A percentile compares a stretch with the other conserved stretches of the same genome.
Evolutionary conservation across 2,113 vertebrate species (phyloP).

Genomic region (Ramphastos sulfuratus): DNA sequence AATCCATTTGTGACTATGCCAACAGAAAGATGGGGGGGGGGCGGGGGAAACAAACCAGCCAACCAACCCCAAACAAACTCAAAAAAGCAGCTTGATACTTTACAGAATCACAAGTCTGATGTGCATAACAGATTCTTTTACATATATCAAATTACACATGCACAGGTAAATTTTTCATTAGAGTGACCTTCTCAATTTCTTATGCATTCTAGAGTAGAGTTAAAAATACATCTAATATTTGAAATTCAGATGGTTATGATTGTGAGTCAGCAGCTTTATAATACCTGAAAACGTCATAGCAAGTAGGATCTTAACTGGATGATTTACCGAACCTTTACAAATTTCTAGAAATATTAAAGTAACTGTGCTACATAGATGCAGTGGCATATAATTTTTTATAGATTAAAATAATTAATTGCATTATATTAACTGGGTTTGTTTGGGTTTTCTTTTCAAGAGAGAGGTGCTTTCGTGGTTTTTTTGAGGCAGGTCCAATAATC

Average conservation of each 20-base stretch:
- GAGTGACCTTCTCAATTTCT: slow-evolving; percentile 79
- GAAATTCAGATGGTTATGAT: slow-evolving; percentile 88
- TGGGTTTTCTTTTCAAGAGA: background rate
- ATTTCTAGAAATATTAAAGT: slow-evolving; percentile 74
- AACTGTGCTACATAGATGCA: slow-evolving; percentile 52
- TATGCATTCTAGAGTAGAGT: slow-evolving; percentile 78
- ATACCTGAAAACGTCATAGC: slow-evolving; percentile 75
- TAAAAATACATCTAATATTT: slow-evolving; percentile 89
- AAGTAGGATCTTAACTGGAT: slow-evolving; percentile 47
- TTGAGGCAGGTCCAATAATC: background rate
- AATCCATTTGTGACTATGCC: background rate
- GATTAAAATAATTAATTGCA: slow-evolving; percentile 22
- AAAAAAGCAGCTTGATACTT: background rate
- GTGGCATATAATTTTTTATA: slow-evolving; percentile 40
- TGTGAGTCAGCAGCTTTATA: slow-evolving; percentile 90
- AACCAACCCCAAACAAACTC: too few species aligned
- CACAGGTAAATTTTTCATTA: slow-evolving; percentile 66
- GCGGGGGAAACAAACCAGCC: too few species aligned
- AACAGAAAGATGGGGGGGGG: background rate
- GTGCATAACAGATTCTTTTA: slow-evolving; percentile 62
- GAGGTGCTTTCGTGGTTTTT: background rate
- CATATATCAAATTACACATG: slow-evolving; percentile 70
- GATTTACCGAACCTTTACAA: slow-evolving; percentile 74
- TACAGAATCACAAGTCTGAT: background rate
- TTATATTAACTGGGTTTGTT: background rate